Evolutionary conservation across 2,888 invertebrate species (phyloP), one percentile per base, ranked within the genome.

Genomic region (Aromia moschata): DNA sequence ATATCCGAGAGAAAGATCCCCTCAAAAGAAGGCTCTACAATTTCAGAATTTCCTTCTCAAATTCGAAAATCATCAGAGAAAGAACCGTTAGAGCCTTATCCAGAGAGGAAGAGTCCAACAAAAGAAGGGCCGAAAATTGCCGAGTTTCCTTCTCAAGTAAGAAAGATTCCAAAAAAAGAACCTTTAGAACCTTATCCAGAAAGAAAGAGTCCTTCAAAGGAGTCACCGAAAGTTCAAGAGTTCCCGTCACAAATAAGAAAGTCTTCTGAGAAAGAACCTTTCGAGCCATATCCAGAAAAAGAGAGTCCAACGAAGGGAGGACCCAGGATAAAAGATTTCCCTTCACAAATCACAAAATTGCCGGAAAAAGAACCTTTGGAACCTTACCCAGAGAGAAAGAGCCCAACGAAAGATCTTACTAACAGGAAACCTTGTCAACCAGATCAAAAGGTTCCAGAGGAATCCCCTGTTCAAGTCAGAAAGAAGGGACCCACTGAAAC

Each of bases 21-120:
- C 1, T 25, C 15, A 7, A 67, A 60, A 53, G 44, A 41, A 3
- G 46, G 45, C 2, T 43, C 62, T 16, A 55, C 7, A 31, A 58
- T 65, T 11, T 45, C 37, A 30, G 74, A 74, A 45, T 69, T 69
- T 41, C 68, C 71, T 10, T 56, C 69, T 1, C 70, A 74, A 57
- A 58, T 58, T 15, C 64, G 65, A 33, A 67, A 58, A 52, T 64
- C 66, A 16, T 65, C 70, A 3, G 62, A 69, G 43, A 64, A 56
- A 37, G 66, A 70, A 55, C 67, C 60, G 11, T 56, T 64, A 16
- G 65, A 64, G 45, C 58, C 58, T 7, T 65, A 69, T 45, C 69
- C 70, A 7, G 58, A 70, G 56, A 69, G 41, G 41, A 47, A 40
- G 11, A 65, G 52, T 17, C 65, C 69, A 1, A 46, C 37, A 12